Percentiles rank a stretch among this genome's conserved stretches.
Evolutionary conservation across 2,113 vertebrate genomes (phyloP).

Genomic region (Anhinga anhinga): DNA sequence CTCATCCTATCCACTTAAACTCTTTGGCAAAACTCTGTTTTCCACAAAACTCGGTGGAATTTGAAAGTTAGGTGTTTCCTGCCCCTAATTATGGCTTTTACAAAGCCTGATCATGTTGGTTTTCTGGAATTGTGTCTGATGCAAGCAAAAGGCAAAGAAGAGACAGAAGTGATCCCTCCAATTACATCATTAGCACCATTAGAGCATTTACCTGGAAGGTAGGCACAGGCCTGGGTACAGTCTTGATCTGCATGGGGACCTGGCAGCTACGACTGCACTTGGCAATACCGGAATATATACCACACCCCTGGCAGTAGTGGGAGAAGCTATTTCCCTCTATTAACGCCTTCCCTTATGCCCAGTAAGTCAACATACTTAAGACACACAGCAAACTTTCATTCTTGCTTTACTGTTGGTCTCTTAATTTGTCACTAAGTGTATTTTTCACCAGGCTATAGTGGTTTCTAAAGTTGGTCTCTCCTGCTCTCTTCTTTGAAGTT

Average conservation of each 20-base stretch:
- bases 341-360: not conserved
- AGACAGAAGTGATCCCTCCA: fast-evolving
- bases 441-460: not conserved
- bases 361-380: not conserved
- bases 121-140: not conserved
- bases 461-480: not conserved
- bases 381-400: not conserved
- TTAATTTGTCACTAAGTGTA: not conserved
- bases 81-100: not conserved
- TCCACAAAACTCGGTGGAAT: not conserved
- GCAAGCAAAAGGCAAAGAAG: not conserved
- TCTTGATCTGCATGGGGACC: not conserved
- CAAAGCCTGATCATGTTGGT: not conserved
- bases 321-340: not conserved
- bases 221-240: not conserved
- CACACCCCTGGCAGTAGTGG: not conserved
- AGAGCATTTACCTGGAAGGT: not conserved
- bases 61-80: not conserved
- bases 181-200: not conserved
- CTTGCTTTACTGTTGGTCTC: not conserved
- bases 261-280: not conserved
- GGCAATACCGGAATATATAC: not conserved
- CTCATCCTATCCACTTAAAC: not conserved
- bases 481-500: not conserved
- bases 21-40: not conserved